Percentiles rank a stretch among this genome's conserved stretches.
These are phyloP conservation scores for Emberiza fucata DNA, from an alignment of 2,113 vertebrate species.

Conservation along the genomic window DNA sequence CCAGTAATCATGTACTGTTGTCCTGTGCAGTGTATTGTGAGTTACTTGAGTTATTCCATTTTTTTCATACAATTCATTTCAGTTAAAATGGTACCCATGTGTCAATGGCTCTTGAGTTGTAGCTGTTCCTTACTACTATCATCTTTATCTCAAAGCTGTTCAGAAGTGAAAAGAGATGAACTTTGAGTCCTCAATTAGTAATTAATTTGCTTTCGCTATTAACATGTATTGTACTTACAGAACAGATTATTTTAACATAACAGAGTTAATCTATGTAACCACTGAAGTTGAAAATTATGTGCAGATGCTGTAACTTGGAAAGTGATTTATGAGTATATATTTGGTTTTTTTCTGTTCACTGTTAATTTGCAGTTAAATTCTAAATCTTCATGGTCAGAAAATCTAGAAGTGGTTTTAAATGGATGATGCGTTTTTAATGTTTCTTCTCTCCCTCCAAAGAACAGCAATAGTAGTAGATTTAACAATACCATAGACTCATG, in stretches of 20 bases:
- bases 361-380: conserved; percentile 71
- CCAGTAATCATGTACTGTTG: conserved; percentile 55
- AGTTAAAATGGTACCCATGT: conserved; percentile 53
- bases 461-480: conserved; percentile 94
- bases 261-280: conserved; percentile 56
- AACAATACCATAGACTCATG: conserved; percentile 96
- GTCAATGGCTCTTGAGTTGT: conserved; percentile 41
- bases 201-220: conserved; percentile 53
- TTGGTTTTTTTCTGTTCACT: conserved; percentile 31
- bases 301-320: conserved; percentile 55
- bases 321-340: conserved; percentile 41
- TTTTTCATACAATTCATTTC: conserved; percentile 60
- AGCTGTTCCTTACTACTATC: conserved; percentile 33
- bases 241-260: conserved; percentile 26
- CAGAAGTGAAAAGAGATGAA: conserved; percentile 54
- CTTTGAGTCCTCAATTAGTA: conserved; percentile 48
- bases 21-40: conserved; percentile 63
- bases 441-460: conserved; percentile 90
- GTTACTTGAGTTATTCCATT: conserved; percentile 67
- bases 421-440: conserved; percentile 86
- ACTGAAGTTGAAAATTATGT: neutral
- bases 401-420: conserved; percentile 80
- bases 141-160: conserved; percentile 59
- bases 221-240: conserved; percentile 34
- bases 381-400: conserved; percentile 73